These are phyloP conservation scores for Lamprologus callipterus DNA, from an alignment of 2,113 vertebrate species.

Conservation along the genomic window DNA sequence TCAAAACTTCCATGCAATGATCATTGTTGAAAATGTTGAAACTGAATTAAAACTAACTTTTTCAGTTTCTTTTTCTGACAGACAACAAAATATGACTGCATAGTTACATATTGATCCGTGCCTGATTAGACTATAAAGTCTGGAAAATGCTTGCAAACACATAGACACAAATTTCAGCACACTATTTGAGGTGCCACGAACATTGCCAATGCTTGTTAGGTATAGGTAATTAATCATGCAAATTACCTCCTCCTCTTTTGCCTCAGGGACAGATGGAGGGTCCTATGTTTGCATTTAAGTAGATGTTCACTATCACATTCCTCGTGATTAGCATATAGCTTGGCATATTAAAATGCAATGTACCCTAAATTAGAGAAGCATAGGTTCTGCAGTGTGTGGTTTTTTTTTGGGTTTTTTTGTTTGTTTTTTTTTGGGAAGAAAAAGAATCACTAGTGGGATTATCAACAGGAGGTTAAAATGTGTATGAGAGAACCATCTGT, in stretches of 20 bases:
- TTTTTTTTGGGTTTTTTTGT: not conserved
- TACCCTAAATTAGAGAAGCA: not conserved
- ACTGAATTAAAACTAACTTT: not conserved
- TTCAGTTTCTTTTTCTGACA: not conserved
- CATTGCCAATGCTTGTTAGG: conserved; percentile 38
- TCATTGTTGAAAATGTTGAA: not conserved
- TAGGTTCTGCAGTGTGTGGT: not conserved
- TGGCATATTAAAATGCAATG: conserved; percentile 21
- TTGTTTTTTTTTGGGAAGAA: not conserved
- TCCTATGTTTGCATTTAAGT: conserved; percentile 60
- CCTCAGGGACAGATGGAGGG: conserved; percentile 47
- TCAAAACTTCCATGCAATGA: not conserved
- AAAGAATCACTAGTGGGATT: not conserved
- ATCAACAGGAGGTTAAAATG: not conserved
- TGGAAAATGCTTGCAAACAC: not conserved
- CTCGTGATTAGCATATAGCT: conserved; percentile 39
- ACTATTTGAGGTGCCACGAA: conserved; percentile 13
- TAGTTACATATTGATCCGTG: conserved; percentile 43
- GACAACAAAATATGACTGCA: not conserved
- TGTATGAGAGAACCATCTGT: not conserved
- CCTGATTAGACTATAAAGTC: conserved; percentile 32
- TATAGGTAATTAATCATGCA: conserved; percentile 67
- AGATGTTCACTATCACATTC: conserved; percentile 35
- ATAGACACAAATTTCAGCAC: not conserved
- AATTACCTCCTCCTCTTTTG: conserved; percentile 51